Base-by-base conservation (phyloP, 2,113 vertebrate genomes). In the Atractosteus spatula region DNA sequence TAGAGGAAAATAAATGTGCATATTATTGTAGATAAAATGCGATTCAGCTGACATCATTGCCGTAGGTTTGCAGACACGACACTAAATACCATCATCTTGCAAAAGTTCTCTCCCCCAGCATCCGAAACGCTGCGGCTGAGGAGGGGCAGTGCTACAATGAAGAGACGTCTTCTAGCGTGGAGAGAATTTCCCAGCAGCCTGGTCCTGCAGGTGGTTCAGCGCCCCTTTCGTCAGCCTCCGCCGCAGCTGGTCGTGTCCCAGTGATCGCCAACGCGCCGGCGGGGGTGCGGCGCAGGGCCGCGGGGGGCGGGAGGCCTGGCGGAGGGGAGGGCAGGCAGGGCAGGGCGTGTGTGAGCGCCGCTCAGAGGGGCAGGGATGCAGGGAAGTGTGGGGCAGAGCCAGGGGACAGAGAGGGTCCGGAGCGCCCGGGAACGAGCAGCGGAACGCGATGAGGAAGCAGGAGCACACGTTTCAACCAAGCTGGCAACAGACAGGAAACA, bases 281-380 rank as follows among this genome's bases (percentile, higher is more conserved):
- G 77, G 44, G 43, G 7, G 55, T 72, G 62, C 62, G 44, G 55
- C 47, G 17, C 73, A 10, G 55, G 43, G 41, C 14, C 64, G 17
- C 47, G 59, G 11, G 55, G 71, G 61, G 62, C 13, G 66, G 71
- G 65, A 69, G 11, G 69, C 71, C 75, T 76, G 72, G 59, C 62
- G 70, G 71, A 77, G 56, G 12, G 51, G 54, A 66, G 8, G 64
- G 69, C 5, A 51, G 47, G 70, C 5, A 51, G 47, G 70, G 61
- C 77, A 75, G 71, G 71, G 56, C 56, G 59, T 47, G 43, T 17
- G 47, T 47, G 70, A 11, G 69, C 64, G 66, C 62, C 62, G 74
- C n/a, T 59, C 7, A 69, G 63, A 62, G 57, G 54, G 68, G 51
- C 68, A 51, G 77, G 71, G 70, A 71, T 72, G 73, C 42, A n/a